Conservation (phyloP, 2,113 vertebrate species). For the Canis aureus region DNA sequence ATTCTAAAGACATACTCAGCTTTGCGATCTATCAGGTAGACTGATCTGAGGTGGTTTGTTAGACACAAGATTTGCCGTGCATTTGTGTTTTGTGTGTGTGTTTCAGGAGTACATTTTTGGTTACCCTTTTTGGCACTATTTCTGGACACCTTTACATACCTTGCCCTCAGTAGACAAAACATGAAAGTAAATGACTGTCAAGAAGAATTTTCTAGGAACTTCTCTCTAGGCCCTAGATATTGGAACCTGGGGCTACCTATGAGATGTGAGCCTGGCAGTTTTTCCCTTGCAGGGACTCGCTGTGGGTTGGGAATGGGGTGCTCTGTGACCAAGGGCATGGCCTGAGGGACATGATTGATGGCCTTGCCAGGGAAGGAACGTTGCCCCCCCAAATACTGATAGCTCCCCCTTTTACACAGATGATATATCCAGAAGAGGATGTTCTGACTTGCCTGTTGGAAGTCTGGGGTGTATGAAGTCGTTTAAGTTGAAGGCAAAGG, state of each 20-base stretch:
- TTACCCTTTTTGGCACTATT: neutral
- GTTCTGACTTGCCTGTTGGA: neutral
- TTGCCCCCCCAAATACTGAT: neutral
- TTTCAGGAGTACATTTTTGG: neutral
- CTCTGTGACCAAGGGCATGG: neutral
- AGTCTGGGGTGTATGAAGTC: neutral
- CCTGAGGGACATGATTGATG: neutral
- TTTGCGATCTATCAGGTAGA: neutral
- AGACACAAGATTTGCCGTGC: neutral
- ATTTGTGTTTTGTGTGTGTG: neutral
- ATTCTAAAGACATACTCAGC: neutral
- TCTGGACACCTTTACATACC: neutral
- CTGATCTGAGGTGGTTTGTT: neutral
- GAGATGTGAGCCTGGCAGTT: neutral
- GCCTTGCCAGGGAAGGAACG: neutral
- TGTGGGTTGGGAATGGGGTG: neutral
- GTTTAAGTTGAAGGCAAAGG: neutral
- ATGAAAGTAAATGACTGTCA: neutral
- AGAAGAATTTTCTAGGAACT: neutral
- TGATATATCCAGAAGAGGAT: neutral
- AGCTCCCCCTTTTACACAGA: neutral
- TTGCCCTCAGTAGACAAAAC: neutral
- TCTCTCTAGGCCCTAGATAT: neutral
- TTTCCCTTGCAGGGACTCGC: neutral
- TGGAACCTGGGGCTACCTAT: neutral